These are phyloP conservation scores for Albula glossodonta DNA, from an alignment of 2,113 vertebrate species.

Conservation along the genomic window DNA sequence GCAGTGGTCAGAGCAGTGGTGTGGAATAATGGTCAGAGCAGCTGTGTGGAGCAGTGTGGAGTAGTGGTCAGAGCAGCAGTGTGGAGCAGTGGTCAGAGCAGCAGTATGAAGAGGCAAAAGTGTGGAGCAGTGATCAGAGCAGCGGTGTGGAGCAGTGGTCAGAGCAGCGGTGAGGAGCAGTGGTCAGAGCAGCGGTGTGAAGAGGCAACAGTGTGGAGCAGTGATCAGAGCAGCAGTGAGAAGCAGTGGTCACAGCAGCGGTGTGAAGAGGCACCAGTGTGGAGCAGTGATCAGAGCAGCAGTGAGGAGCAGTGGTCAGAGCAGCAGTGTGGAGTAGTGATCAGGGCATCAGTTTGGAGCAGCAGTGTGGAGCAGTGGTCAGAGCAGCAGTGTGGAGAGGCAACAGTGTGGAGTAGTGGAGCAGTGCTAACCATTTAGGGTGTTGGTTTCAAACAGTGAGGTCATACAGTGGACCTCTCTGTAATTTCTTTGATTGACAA, in stretches of 20 bases:
- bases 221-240: not conserved
- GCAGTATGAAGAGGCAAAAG: no score
- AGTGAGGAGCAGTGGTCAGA: not conserved
- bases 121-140: not conserved
- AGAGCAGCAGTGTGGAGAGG: not conserved
- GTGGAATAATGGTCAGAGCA: not conserved
- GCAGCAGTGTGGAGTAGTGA: not conserved
- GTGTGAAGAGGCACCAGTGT: no score
- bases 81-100: not conserved
- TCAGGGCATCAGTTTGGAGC: no score
- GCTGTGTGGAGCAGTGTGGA: no score
- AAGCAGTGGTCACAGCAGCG: not conserved
- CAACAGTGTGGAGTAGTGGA: constrained; percentile 2
- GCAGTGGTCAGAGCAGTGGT: not conserved
- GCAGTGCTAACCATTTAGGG: not conserved
- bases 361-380: not conserved
- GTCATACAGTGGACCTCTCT: not conserved
- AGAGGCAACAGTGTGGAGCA: not conserved
- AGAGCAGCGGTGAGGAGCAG: not conserved
- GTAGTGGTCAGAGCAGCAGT: not conserved
- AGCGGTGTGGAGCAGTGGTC: constrained; percentile 1
- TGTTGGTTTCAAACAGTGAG: not conserved
- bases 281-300: not conserved
- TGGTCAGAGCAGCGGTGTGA: not conserved
- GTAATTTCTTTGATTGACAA: not conserved